A percentile compares a stretch with the other conserved stretches of the same genome.
phyloP scores from a whole-genome alignment of 2,888 invertebrate genomes.

The Volucella inflata region DNA sequence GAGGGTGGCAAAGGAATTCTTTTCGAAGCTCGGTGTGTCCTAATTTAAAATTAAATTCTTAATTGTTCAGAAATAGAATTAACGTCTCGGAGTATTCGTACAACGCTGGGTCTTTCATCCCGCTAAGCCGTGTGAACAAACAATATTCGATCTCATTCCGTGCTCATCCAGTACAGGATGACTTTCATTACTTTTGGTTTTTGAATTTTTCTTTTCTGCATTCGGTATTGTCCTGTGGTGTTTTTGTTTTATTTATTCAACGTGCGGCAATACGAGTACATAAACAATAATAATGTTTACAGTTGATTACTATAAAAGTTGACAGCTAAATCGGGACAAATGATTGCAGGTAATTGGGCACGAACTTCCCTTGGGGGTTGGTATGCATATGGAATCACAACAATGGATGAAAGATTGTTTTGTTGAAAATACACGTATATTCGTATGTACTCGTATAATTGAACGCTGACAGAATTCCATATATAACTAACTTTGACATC shows the following conservation, averaged over 20 bases:
- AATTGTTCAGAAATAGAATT: constrained; percentile 50
- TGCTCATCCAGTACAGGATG: constrained; percentile 26
- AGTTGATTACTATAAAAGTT: constrained; percentile 46
- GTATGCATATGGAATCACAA: too few species aligned
- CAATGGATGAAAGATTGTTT: too few species aligned
- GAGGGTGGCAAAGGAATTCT: constrained; percentile 29
- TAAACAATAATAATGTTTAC: constrained; percentile 36
- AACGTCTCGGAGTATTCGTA: neutral
- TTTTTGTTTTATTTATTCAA: constrained; percentile 53
- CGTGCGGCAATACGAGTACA: too few species aligned
- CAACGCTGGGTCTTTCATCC: constrained; percentile 12
- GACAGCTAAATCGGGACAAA: constrained; percentile 59
- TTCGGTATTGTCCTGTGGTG: constrained; percentile 55
- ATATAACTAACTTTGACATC: too few species aligned
- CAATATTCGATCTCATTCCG: constrained; percentile 13
- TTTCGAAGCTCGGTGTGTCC: constrained; percentile 25
- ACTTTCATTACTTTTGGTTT: constrained; percentile 35
- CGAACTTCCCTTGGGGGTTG: constrained; percentile 1
- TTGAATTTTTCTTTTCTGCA: constrained; percentile 4
- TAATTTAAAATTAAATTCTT: constrained; percentile 69
- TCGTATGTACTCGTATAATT: too few species aligned
- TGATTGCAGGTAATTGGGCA: constrained; percentile 54
- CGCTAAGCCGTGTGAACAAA: constrained; percentile 57
- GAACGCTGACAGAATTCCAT: too few species aligned
- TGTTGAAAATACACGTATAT: too few species aligned